Conservation (phyloP, 2,113 vertebrate species). For the Chroicocephalus ridibundus region DNA sequence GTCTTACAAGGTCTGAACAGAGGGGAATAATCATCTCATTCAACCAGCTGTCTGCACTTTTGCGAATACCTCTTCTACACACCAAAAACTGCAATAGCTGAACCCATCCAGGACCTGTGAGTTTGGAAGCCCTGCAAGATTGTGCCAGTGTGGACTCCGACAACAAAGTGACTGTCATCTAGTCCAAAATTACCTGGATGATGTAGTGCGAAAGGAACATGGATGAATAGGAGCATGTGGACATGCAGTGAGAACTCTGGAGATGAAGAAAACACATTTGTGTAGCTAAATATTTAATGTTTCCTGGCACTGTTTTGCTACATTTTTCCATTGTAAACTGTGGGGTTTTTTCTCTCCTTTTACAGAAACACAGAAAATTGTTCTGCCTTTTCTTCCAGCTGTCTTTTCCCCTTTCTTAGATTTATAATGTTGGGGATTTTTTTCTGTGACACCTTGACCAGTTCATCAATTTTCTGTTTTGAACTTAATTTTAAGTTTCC, state of each 20-base stretch:
- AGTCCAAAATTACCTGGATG: not conserved
- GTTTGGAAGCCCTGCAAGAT: not conserved
- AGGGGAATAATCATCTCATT: rapidly evolving
- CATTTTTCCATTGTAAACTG: not conserved
- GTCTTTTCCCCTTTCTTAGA: not conserved
- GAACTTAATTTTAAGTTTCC: not conserved
- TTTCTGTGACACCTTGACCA: not conserved
- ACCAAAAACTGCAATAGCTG: not conserved
- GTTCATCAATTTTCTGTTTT: not conserved
- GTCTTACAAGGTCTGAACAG: not conserved
- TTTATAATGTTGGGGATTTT: not conserved
- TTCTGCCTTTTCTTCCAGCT: not conserved
- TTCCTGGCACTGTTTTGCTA: not conserved
- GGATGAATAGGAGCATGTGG: not conserved
- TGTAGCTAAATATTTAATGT: not conserved
- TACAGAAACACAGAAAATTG: not conserved
- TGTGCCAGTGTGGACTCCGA: not conserved
- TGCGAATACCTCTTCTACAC: not conserved
- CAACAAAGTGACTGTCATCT: not conserved
- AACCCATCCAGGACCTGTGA: not conserved
- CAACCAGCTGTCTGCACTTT: not conserved
- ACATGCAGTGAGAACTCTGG: not conserved
- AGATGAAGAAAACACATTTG: not conserved
- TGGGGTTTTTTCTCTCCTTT: not conserved
- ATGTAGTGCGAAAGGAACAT: not conserved